These are phyloP conservation scores for Lathamus discolor DNA, from an alignment of 2,113 vertebrate species.

Conservation along the genomic window DNA sequence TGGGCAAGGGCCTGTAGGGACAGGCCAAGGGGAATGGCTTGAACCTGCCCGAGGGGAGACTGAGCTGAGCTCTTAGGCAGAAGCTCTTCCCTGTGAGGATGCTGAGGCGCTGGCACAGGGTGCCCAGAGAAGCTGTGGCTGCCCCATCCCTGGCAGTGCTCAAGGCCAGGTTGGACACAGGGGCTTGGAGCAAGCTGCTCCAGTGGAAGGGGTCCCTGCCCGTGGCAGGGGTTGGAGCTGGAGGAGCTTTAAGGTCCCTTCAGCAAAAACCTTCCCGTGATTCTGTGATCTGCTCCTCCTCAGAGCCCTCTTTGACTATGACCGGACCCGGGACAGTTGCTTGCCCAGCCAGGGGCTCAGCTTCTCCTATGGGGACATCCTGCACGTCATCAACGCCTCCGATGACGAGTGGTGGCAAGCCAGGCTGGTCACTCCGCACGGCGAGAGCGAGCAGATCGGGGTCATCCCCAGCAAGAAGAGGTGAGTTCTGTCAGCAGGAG, in stretches of 20 bases:
- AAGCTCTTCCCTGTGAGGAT: no score
- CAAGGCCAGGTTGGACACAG: no score
- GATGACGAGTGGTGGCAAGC: slow-evolving; percentile 99
- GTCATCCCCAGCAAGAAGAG: slow-evolving; percentile 99
- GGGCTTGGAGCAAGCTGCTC: not conserved
- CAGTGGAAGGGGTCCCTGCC: not conserved
- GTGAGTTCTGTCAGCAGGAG: slow-evolving; percentile 57
- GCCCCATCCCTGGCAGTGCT: no score
- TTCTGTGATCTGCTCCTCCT: not conserved
- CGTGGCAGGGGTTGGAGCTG: not conserved
- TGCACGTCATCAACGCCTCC: slow-evolving; percentile 97
- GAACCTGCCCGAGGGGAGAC: not conserved
- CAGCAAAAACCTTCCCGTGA: not conserved
- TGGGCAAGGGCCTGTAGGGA: not conserved
- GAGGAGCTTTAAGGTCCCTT: not conserved
- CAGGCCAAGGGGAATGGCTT: not conserved
- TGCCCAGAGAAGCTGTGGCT: no score
- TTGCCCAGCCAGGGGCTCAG: slow-evolving; percentile 97
- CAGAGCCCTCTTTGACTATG: slow-evolving; percentile 98
- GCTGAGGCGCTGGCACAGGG: no score
- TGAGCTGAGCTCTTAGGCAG: no score
- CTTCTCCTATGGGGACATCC: slow-evolving; percentile 96
- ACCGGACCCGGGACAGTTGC: slow-evolving; percentile 96
- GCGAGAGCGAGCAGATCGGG: slow-evolving; percentile 97
- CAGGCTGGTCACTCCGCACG: slow-evolving; percentile 92